Evolutionary conservation across 1,140 invertebrate species (phyloP), one percentile per base, ranked within the genome.

Genomic region (Anthonomus grandis): DNA sequence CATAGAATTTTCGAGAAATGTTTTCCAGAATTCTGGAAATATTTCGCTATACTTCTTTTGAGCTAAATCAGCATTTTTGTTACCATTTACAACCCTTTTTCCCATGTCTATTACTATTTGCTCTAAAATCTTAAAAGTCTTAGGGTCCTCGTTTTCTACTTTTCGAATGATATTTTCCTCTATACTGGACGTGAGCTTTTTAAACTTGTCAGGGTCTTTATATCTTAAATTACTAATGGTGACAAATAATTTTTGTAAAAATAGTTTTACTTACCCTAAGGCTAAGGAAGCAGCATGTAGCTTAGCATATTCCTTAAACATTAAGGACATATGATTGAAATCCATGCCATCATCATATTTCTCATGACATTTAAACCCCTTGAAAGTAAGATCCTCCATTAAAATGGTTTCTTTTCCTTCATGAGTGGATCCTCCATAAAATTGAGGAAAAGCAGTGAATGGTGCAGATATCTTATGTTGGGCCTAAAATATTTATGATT

Each of bases 301-400:
- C 36, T 38, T 38, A 17, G 36, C 36, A 38, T 38, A 38, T 38
- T 38, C 36, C 36, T 13, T 38, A 38, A 38, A 38, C 4, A 38
- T 17, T 17, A 38, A 38, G 36, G 36, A 12, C 36, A 38, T n/a
- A n/a, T 38, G 36, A 38, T 38, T 17, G 17, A 38, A 38, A 38
- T 38, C 36, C 36, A 38, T 38, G n/a, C 12, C 4, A 13, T 38
- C 4, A 38, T 4, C n/a, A n/a, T 4, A n/a, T 38, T 38, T 13
- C n/a, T 3, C 4, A 13, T 13, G 36, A n/a, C n/a, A n/a, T 38
- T 4, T 13, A n/a, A 13, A 38, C 4, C 36, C 36, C 4, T 38
- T 5, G 4, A 17, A 6, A n/a, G 3, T 4, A 13, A 38, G 17
- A 38, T 38, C 17, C 17, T 38, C 36, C n/a, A 38, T 6, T 38